A percentile compares a stretch with the other conserved stretches of the same genome.
phyloP scores from a whole-genome alignment of 2,888 invertebrate species.

The Dryadula phaetusa region DNA sequence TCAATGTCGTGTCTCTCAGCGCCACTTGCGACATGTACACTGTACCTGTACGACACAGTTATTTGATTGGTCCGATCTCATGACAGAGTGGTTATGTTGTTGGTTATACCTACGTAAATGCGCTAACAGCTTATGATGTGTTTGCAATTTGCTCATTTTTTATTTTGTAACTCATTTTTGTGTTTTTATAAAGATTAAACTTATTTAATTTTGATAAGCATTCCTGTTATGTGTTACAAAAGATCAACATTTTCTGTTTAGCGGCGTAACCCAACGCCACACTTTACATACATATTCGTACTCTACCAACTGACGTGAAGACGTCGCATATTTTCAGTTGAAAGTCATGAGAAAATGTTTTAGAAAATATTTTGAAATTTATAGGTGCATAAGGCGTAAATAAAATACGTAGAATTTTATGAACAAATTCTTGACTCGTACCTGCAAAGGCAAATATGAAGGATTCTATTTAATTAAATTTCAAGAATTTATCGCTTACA shows the following conservation, averaged over 20 bases:
- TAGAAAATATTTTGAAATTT: not conserved
- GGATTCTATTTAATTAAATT: conserved; percentile 14
- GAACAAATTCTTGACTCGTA: conserved; percentile 1
- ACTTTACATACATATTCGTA: too few relatives aligned
- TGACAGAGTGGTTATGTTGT: not conserved
- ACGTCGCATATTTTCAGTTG: too few relatives aligned
- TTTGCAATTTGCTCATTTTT: too few relatives aligned
- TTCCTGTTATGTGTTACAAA: too few relatives aligned
- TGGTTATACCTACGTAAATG: too few relatives aligned
- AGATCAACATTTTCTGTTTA: too few relatives aligned
- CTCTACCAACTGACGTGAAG: too few relatives aligned
- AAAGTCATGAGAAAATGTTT: too few relatives aligned
- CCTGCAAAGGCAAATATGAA: conserved; percentile 3
- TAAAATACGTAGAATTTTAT: conserved; percentile 3
- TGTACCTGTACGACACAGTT: not conserved
- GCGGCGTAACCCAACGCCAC: too few relatives aligned
- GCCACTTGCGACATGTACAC: not conserved
- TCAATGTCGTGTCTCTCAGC: too few relatives aligned
- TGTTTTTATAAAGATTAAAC: not conserved
- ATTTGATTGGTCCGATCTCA: not conserved
- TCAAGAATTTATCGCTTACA: conserved; percentile 5
- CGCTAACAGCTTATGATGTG: conserved; percentile 63
- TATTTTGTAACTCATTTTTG: too few relatives aligned
- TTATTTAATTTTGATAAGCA: not conserved
- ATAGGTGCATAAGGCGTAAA: not conserved